A percentile compares a stretch with the other conserved stretches of the same genome.
Conservation (phyloP, 2,888 invertebrate species). For the Erebia epiphron region DNA sequence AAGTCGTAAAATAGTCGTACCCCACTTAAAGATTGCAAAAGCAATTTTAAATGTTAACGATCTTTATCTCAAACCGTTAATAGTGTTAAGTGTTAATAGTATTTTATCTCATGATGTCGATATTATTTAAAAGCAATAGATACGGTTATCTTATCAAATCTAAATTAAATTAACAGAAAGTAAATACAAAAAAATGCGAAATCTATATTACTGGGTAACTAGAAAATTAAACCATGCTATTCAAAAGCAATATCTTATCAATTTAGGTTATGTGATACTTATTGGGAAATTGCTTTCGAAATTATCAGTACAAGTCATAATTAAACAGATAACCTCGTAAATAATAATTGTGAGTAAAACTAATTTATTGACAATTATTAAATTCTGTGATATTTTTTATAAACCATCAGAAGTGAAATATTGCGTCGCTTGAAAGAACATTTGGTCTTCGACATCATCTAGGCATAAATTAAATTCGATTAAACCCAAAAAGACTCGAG, state of each 20-base stretch:
- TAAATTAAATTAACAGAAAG: slow-evolving; percentile 2
- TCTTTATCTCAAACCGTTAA: slow-evolving; percentile 2
- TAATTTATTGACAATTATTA: too few species aligned
- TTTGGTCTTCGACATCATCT: too few species aligned
- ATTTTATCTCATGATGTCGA: slow-evolving; percentile 1
- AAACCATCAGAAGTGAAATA: too few species aligned
- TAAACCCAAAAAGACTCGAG: too few species aligned
- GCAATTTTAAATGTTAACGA: slow-evolving; percentile 3
- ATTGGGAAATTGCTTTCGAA: neutral
- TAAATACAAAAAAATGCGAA: slow-evolving; percentile 22
- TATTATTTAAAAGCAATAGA: slow-evolving; percentile 1
- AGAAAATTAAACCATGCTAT: slow-evolving; percentile 19
- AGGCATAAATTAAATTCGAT: too few species aligned
- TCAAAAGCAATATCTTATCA: neutral
- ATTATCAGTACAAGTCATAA: neutral
- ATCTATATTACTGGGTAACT: neutral
- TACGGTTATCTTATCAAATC: slow-evolving; percentile 14
- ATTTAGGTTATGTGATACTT: slow-evolving; percentile 1
- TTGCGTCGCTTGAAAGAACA: too few species aligned
- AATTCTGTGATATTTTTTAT: too few species aligned
- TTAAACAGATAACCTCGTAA: neutral
- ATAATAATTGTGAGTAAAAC: neutral
- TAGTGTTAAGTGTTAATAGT: neutral
- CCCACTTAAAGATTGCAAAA: slow-evolving; percentile 6
- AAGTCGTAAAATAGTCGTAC: neutral